phyloP scores from a whole-genome alignment of 1,140 invertebrate genomes.

The Goniozus legneri region DNA sequence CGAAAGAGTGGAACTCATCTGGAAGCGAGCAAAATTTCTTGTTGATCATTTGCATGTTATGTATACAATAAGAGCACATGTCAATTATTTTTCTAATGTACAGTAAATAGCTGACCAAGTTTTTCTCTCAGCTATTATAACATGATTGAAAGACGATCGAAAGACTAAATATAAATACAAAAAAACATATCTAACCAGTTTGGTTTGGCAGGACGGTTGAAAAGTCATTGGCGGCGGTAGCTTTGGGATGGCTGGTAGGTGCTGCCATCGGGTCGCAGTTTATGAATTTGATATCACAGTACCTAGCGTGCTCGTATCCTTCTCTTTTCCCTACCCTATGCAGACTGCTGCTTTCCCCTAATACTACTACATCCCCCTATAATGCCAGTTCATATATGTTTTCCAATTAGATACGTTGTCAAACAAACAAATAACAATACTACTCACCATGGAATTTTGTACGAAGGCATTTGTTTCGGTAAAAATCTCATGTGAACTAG shows the following conservation, averaged over 20 bases:
- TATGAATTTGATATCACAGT: slow-evolving; percentile 57
- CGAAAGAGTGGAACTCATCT: slow-evolving; percentile 53
- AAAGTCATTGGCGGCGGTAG: slow-evolving; percentile 56
- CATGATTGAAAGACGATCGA: no score
- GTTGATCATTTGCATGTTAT: no score
- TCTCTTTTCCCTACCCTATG: slow-evolving; percentile 52
- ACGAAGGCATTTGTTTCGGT: slow-evolving; percentile 61
- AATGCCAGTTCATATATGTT: slow-evolving; percentile 12
- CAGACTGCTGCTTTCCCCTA: slow-evolving; percentile 55
- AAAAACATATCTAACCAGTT: slow-evolving; percentile 51
- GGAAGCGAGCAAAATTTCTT: no score
- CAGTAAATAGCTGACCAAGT: no score
- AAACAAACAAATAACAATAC: neutral
- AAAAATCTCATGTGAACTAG: slow-evolving; percentile 63
- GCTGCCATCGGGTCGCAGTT: slow-evolving; percentile 55
- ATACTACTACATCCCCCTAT: slow-evolving; percentile 56
- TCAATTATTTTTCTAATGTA: slow-evolving; percentile 2
- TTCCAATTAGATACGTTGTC: neutral
- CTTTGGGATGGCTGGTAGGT: slow-evolving; percentile 54
- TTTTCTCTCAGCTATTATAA: no score
- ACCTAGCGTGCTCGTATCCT: slow-evolving; percentile 54
- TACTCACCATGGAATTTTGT: slow-evolving; percentile 58
- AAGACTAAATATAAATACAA: no score
- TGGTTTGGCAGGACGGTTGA: slow-evolving; percentile 56
- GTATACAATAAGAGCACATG: no score